These are phyloP conservation scores for Noctua fimbriata DNA, from an alignment of 2,888 invertebrate genomes.

Conservation along the genomic window DNA sequence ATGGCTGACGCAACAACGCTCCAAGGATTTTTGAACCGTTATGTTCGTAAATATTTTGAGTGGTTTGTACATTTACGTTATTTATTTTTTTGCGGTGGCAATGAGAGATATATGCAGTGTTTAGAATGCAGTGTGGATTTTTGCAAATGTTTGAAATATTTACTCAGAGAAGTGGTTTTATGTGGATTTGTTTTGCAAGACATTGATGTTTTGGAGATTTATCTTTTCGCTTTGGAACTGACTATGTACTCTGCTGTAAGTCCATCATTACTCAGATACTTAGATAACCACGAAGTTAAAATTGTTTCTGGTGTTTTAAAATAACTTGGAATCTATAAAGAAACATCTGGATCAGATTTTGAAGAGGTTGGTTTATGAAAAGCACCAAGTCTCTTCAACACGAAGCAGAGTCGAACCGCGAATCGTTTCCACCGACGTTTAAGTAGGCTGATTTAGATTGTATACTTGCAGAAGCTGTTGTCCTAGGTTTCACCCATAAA, in stretches of 20 bases:
- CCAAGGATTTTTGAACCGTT: slow-evolving; percentile 34
- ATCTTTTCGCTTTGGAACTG: not conserved
- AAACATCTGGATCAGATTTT: not conserved
- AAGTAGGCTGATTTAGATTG: not conserved
- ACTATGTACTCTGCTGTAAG: not conserved
- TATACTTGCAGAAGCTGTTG: not conserved
- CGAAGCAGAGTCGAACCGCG: not conserved
- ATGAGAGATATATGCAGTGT: slow-evolving; percentile 30
- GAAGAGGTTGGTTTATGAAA: not conserved
- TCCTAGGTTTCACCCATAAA: not conserved
- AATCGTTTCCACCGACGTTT: not conserved
- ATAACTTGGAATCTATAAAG: not conserved
- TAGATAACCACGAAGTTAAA: not conserved
- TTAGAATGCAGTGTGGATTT: slow-evolving; percentile 35
- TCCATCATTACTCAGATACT: not conserved
- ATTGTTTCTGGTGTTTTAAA: not conserved
- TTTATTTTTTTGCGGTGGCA: slow-evolving; percentile 38
- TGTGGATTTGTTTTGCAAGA: slow-evolving; percentile 18
- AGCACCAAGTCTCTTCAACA: not conserved
- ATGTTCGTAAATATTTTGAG: slow-evolving; percentile 45
- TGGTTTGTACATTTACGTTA: slow-evolving; percentile 23
- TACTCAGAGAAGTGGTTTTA: slow-evolving; percentile 33
- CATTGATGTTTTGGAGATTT: slow-evolving; percentile 20
- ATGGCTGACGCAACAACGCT: slow-evolving; percentile 22
- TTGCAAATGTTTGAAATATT: slow-evolving; percentile 42